Conservation (phyloP, 1,140 invertebrate genomes). For the Batillaria attramentaria region DNA sequence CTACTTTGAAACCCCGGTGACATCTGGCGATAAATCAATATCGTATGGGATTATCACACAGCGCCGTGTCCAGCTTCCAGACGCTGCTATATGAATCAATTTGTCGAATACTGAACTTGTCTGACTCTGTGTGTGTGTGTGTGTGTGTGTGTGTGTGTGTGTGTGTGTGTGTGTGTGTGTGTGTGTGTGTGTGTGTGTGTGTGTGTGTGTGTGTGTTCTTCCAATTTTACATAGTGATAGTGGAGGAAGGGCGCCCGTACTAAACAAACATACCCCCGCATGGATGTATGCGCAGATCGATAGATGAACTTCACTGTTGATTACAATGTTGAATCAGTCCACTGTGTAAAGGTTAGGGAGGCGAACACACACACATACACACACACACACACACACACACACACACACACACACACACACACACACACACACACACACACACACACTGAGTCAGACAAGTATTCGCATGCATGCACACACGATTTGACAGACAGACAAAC, state of each 20-base stretch:
- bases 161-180: not conserved
- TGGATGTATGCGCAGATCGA: not conserved
- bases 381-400: too few species aligned
- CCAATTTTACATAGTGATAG: not conserved
- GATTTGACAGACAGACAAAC: not conserved
- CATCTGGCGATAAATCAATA: not conserved
- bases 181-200: constrained; percentile 5
- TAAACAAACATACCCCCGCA: not conserved
- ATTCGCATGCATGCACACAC: not conserved
- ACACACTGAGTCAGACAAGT: not conserved
- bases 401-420: not conserved
- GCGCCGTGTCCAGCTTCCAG: not conserved
- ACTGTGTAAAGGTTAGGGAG: not conserved
- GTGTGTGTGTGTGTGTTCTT: not conserved
- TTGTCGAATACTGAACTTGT: not conserved
- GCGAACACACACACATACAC: not conserved
- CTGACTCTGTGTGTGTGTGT: not conserved
- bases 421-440: not conserved
- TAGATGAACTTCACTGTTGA: not conserved
- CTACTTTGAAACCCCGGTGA: not conserved
- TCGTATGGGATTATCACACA: not conserved
- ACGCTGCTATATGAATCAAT: not conserved
- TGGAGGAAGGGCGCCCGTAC: not conserved
- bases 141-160: constrained; percentile 5
- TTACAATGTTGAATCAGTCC: not conserved